Conservation (phyloP, 2,888 invertebrate species). For the Julus scanicus region DNA sequence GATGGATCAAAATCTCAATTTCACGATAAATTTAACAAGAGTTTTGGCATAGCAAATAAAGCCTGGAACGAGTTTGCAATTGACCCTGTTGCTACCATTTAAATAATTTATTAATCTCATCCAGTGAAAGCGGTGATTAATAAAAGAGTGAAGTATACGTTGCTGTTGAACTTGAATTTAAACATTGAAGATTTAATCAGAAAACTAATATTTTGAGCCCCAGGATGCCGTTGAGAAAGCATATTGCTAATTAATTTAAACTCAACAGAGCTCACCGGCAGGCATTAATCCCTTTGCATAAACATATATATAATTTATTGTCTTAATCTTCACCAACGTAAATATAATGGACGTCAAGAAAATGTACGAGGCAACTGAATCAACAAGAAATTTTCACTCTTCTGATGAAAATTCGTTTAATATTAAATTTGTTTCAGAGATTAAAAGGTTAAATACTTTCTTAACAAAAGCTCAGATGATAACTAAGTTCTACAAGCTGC, state of each 20-base stretch:
- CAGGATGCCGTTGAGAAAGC: constrained; percentile 3
- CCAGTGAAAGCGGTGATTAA: constrained; percentile 23
- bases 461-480: no score
- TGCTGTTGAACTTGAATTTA: neutral
- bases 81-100: constrained; percentile 17
- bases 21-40: constrained; percentile 40
- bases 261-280: neutral
- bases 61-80: neutral
- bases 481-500: no score
- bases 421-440: no score
- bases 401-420: no score
- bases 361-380: neutral
- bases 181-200: neutral
- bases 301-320: neutral
- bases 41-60: constrained; percentile 20
- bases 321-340: neutral
- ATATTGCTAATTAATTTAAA: constrained; percentile 37
- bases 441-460: no score
- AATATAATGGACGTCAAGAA: neutral
- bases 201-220: constrained; percentile 44
- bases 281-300: neutral
- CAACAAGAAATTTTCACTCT: no score
- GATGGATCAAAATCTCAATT: constrained; percentile 45
- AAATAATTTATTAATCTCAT: constrained; percentile 41
- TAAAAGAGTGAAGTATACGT: neutral